Evolutionary conservation across 2,113 vertebrate genomes (phyloP), one percentile per base, ranked within the genome.

Genomic region (Phoenicopterus ruber): DNA sequence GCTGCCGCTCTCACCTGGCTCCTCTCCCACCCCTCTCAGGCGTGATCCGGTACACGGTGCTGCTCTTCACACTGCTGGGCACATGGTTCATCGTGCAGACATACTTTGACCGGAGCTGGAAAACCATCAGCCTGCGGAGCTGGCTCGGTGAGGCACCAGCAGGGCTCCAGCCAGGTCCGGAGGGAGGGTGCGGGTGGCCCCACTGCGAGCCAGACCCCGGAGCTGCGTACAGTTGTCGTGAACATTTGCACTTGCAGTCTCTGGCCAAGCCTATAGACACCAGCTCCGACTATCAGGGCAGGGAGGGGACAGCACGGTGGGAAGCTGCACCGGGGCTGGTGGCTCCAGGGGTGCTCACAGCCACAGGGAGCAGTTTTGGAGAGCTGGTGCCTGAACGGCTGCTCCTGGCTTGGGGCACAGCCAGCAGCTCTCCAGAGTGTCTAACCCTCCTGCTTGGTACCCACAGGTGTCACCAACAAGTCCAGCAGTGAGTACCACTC

Each of bases 151-250:
- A 95, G 91, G 73, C n/a, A 7, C 50, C 9, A 0, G 1, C 2
- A 3, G 1, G 78, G 38, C 8, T 58, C 36, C 8, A 5, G 42
- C 6, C 0, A 2, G 57, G 21, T 14, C 6, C 0, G 0, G 29
- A 77, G 93, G 89, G 86, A 96, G 52, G 62, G 17, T 5, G 17
- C 0, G 0, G 32, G n/a, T 6, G 3, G 25, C 6, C 40, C 55
- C 50, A 6, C 7, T 3, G 34, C 0, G 0, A 88, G 49, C 17
- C 73, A 84, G 78, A 34, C 21, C 42, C 66, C 34, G 12, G 28
- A 40, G 71, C 66, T 58, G 57, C 11, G 3, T 8, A 3, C 0
- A 34, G 62, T 3, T 72, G 54, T 32, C 29, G 32, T 5, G 3
- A 44, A 24, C 49, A 9, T 28, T 59, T 13, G 21, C 7, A 16